phyloP scores from a whole-genome alignment of 2,888 invertebrate species.

The Andrena haemorrhoa region DNA sequence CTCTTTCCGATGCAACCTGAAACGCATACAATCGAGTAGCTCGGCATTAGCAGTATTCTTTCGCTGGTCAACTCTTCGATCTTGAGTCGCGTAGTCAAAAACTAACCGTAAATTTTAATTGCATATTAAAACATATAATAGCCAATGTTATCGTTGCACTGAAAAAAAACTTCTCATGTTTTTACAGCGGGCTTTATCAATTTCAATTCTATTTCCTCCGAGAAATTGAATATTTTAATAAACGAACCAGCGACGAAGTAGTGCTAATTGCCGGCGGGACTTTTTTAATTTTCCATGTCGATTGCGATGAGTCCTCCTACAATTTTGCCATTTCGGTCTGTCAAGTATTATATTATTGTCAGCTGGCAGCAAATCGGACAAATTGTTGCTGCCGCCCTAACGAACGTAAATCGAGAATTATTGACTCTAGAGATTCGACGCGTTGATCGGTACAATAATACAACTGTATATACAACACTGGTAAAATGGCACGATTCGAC shows the following conservation, averaged over 20 bases:
- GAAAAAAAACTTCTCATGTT: background rate
- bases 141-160: background rate
- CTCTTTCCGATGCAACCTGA: conserved; percentile 16
- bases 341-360: conserved; percentile 80
- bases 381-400: conserved; percentile 70
- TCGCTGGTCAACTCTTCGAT: conserved; percentile 36
- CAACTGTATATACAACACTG: conserved; percentile 80
- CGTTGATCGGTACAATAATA: conserved; percentile 58
- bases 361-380: conserved; percentile 75
- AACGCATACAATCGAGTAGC: conserved; percentile 36
- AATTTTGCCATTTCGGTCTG: conserved; percentile 53
- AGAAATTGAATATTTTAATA: background rate
- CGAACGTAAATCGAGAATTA: conserved; percentile 62
- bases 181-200: background rate
- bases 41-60: conserved; percentile 44
- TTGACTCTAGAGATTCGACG: conserved; percentile 69
- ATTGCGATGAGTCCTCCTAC: conserved; percentile 31
- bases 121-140: background rate
- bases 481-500: conserved; percentile 82
- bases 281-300: conserved; percentile 32
- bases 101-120: conserved; percentile 1
- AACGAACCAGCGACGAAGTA: conserved; percentile 53
- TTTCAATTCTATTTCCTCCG: background rate
- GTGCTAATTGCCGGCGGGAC: conserved; percentile 30
- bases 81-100: background rate